phyloP scores from a whole-genome alignment of 2,888 invertebrate species.

The Galeopsomyia nigrocyanea region DNA sequence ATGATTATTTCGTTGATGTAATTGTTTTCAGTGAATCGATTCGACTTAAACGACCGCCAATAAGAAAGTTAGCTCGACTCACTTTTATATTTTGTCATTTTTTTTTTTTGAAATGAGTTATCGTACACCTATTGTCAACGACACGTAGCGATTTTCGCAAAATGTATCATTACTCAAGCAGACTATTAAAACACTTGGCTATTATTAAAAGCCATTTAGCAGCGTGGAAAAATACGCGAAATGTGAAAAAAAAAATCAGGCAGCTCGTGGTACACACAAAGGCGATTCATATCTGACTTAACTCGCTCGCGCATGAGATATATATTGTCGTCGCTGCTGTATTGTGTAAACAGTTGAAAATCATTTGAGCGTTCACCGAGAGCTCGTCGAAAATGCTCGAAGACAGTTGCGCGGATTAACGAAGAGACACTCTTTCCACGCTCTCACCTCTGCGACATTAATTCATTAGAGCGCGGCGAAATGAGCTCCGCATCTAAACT shows the following conservation, averaged over 20 bases:
- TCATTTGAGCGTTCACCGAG: background rate
- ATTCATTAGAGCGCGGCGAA: slow-evolving; percentile 21
- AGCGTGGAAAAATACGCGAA: no score
- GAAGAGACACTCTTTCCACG: slow-evolving; percentile 36
- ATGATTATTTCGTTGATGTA: no score
- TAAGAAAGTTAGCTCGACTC: no score
- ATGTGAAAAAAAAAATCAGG: background rate
- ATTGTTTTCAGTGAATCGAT: no score
- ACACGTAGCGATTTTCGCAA: no score
- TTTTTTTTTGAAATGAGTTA: no score
- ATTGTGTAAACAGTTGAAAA: background rate
- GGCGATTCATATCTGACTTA: slow-evolving; percentile 1
- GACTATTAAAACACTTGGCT: slow-evolving; percentile 3
- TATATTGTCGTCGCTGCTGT: background rate
- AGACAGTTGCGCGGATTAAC: slow-evolving; percentile 12
- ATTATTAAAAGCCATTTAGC: background rate
- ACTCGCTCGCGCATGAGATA: background rate
- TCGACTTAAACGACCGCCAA: no score
- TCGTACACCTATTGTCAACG: no score
- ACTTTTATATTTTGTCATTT: no score
- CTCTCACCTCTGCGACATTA: slow-evolving; percentile 29
- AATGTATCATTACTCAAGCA: background rate
- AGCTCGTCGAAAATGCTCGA: slow-evolving; percentile 22
- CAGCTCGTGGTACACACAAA: background rate
- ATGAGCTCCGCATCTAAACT: slow-evolving; percentile 7